Percentiles rank a stretch among this genome's conserved stretches.
phyloP scores from a whole-genome alignment of 2,888 invertebrate species.

The Ypsolopha sequella region DNA sequence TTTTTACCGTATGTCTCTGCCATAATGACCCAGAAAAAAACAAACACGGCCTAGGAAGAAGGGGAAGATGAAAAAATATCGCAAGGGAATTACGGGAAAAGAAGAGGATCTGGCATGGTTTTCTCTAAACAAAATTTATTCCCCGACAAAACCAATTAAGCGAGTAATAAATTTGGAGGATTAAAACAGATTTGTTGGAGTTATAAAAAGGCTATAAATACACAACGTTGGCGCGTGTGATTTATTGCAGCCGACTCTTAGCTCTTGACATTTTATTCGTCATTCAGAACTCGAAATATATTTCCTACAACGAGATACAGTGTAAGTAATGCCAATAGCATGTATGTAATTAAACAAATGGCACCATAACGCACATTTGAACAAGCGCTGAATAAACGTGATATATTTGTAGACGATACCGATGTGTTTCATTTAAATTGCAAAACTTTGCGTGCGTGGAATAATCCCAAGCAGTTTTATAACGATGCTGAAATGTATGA shows the following conservation, averaged over 20 bases:
- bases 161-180: background rate
- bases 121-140: slow-evolving; percentile 23
- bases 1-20: slow-evolving; percentile 10
- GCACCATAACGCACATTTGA: background rate
- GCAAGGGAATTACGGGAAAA: background rate
- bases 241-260: background rate
- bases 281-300: too few species aligned
- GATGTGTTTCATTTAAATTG: slow-evolving; percentile 1
- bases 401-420: background rate
- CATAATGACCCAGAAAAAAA: too few species aligned
- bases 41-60: too few species aligned
- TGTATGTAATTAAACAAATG: background rate
- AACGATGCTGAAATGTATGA: slow-evolving; percentile 6
- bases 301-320: too few species aligned
- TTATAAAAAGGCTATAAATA: background rate
- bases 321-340: background rate
- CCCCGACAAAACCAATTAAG: slow-evolving; percentile 23
- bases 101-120: too few species aligned
- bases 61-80: slow-evolving; percentile 18
- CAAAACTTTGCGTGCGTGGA: slow-evolving; percentile 6
- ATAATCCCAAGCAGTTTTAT: slow-evolving; percentile 13
- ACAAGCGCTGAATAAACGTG: background rate
- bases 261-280: too few species aligned
- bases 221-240: background rate
- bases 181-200: background rate